A percentile compares a stretch with the other conserved stretches of the same genome.
phyloP scores from a whole-genome alignment of 2,888 invertebrate genomes.

The Hyposoter didymator region DNA sequence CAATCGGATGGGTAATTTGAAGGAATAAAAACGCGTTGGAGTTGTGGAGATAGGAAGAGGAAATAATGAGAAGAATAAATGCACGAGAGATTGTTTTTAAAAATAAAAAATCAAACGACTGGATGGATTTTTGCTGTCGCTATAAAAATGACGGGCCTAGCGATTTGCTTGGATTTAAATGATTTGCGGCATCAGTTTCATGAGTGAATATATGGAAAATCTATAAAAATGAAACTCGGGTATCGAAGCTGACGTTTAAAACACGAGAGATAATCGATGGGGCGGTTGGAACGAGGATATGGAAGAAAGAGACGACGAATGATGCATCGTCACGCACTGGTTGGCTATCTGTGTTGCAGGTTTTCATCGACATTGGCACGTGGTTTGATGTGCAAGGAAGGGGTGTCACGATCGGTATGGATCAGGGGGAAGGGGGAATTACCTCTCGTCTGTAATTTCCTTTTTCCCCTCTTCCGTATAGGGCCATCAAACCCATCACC shows the following conservation, averaged over 20 bases:
- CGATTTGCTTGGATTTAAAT: not conserved
- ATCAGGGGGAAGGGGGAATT: not conserved
- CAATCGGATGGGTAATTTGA: not conserved
- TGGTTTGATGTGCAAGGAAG: not conserved
- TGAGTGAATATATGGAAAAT: conserved; percentile 18
- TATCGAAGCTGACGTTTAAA: not conserved
- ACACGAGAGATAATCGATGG: conserved; percentile 16
- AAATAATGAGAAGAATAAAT: not conserved
- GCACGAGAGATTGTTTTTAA: not conserved
- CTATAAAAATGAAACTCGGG: conserved; percentile 8
- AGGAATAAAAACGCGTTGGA: not conserved
- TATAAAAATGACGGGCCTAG: not conserved
- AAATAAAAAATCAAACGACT: not conserved
- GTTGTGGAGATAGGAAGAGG: no score
- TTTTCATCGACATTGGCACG: conserved; percentile 13
- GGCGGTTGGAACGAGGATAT: not conserved
- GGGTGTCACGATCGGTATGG: not conserved
- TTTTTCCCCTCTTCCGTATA: not conserved
- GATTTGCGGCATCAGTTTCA: not conserved
- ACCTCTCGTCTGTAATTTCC: conserved; percentile 14
- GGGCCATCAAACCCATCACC: conserved; percentile 19
- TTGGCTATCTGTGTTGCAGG: not conserved
- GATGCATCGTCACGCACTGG: conserved; percentile 24
- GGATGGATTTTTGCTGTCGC: not conserved
- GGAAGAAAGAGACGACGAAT: not conserved